Evolutionary conservation across 2,113 vertebrate genomes (phyloP), one percentile per base, ranked within the genome.

Genomic region (Sceloporus undulatus): DNA sequence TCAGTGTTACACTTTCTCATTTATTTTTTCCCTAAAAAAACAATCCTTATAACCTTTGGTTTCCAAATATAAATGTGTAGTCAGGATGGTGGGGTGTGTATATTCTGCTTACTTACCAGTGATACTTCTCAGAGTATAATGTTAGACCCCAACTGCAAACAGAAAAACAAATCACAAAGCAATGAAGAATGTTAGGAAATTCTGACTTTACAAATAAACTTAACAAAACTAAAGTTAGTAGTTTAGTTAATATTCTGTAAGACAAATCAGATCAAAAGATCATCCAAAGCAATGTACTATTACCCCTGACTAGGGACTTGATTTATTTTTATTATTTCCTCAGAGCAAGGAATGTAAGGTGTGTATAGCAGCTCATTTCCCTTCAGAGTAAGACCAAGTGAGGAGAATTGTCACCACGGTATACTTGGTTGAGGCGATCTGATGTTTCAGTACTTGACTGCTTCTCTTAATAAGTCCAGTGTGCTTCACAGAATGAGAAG

Each of bases 101-200:
- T 21, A 29, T 29, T 70, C 40, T 62, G 52, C 86, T 89, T 88
- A 98, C 99, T 97, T 97, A 99, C 99, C 98, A 99, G 76, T 98
- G 98, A 65, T 98, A 97, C 88, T 99, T 99, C 91, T 99, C 98
- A n/a, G 97, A 97, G 96, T 95, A 98, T 40, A 98, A 85, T 0
- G 98, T 99, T 94, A 99, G 97, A 82, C 98, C 98, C 98, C 98
- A 99, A 93, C 99, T 99, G 96, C 90, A 94, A 91, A 40, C 93
- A 84, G 5, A 25, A 83, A 56, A 76, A 65, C 8, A 16, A 56
- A 25, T 56, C 9, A 40, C 9, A n/a, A 42, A 40, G 48, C 0
- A 89, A 19, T 86, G 65, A 59, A 86, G 2, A 76, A 62, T 9
- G 18, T 25, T 18, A 42, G 77, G 11, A 85, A 59, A 59, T 2